Evolutionary conservation across 1,140 invertebrate genomes (phyloP).

Genomic region (Brachionus sp.): DNA sequence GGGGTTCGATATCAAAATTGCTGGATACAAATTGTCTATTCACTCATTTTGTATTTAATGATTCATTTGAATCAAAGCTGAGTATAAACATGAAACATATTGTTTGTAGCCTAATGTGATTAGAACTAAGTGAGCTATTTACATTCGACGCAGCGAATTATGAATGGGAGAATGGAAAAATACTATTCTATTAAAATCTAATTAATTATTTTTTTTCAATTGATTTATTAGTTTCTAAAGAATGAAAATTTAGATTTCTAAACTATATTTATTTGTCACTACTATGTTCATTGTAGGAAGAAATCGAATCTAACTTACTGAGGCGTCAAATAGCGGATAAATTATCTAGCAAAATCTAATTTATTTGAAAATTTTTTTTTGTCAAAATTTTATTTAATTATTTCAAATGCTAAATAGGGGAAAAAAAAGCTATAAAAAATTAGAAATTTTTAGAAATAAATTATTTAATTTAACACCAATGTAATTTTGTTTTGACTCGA

Average conservation of each 20-base stretch:
- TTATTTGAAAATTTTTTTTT: background rate
- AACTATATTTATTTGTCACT: background rate
- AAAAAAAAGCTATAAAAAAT: background rate
- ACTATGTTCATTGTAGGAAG: background rate
- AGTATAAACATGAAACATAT: conserved; percentile 17
- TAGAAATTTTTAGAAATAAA: conserved; percentile 32
- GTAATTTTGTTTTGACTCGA: conserved; percentile 10
- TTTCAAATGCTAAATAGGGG: background rate
- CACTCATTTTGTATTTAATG: background rate
- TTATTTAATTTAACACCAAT: conserved; percentile 8
- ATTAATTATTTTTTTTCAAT: background rate
- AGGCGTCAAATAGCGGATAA: background rate
- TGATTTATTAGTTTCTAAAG: background rate
- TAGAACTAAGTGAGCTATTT: background rate
- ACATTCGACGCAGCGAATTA: background rate
- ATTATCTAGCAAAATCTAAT: background rate
- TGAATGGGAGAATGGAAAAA: conserved; percentile 3
- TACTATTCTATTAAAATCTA: background rate
- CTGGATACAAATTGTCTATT: conserved; percentile 14
- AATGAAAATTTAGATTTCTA: background rate
- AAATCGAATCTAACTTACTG: background rate
- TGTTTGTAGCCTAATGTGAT: background rate
- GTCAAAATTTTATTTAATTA: background rate
- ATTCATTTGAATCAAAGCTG: background rate
- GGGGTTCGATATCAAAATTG: background rate